A percentile compares a stretch with the other conserved stretches of the same genome.
Conservation (phyloP, 2,888 invertebrate genomes). For the Nineta flava region DNA sequence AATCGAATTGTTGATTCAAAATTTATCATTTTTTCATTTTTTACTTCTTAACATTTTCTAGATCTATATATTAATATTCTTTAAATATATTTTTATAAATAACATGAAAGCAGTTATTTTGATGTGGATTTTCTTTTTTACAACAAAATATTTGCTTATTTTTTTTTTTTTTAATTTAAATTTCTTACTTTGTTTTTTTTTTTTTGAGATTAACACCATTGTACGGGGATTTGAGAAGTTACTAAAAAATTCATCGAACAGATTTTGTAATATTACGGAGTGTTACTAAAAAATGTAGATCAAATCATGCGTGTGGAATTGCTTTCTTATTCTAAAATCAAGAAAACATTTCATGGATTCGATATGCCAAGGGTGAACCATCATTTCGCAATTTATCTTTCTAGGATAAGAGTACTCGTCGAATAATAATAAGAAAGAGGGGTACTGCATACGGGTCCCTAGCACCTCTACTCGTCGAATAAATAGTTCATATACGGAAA, state of each 20-base stretch:
- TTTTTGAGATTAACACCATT: background rate
- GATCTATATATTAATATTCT: constrained; percentile 3
- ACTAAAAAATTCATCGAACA: too few species aligned
- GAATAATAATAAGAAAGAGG: too few species aligned
- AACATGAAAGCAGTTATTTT: background rate
- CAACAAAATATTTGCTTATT: background rate
- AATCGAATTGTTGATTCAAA: background rate
- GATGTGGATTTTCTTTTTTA: background rate
- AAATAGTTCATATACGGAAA: too few species aligned
- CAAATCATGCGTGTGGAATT: too few species aligned
- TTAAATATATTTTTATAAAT: constrained; percentile 3
- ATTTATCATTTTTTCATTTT: background rate
- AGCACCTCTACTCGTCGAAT: too few species aligned
- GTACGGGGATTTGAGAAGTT: background rate
- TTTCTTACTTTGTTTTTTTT: background rate
- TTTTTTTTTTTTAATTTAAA: background rate
- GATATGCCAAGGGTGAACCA: background rate
- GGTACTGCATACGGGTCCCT: too few species aligned
- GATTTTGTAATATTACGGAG: too few species aligned
- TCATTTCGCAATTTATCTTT: background rate
- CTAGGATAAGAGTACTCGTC: too few species aligned
- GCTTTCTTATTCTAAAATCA: too few species aligned
- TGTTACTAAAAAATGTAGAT: too few species aligned
- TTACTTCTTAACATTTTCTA: constrained; percentile 4
- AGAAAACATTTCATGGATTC: too few species aligned